Conservation (phyloP, 2,888 invertebrate species). For the Ennomos erosarius region DNA sequence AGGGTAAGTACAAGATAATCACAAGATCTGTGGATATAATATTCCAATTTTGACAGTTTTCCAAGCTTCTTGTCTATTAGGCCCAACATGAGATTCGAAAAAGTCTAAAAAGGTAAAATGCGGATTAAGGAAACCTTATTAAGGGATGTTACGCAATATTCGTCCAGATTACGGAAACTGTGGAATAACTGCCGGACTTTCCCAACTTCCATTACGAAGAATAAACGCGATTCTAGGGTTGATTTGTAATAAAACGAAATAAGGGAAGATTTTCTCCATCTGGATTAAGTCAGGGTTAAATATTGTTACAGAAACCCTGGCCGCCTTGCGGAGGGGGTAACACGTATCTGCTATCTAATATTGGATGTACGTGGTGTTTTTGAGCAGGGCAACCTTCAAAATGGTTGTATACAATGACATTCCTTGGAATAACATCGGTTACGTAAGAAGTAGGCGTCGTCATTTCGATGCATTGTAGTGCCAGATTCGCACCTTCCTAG, state of each 20-base stretch:
- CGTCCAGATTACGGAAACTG: slow-evolving; percentile 24
- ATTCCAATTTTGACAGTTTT: too few species aligned
- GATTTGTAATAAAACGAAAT: slow-evolving; percentile 31
- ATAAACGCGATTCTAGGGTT: slow-evolving; percentile 27
- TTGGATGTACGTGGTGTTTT: too few species aligned
- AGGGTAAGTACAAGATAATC: too few species aligned
- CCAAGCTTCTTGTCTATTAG: neutral
- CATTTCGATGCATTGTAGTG: too few species aligned
- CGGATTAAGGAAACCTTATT: slow-evolving; percentile 14
- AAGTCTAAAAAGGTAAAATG: slow-evolving; percentile 4
- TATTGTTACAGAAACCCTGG: slow-evolving; percentile 18
- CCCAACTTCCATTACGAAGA: slow-evolving; percentile 29
- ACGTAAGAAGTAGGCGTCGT: too few species aligned
- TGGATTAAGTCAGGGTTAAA: slow-evolving; percentile 27
- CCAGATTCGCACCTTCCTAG: too few species aligned
- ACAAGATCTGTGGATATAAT: too few species aligned
- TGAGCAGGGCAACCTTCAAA: too few species aligned
- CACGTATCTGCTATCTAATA: slow-evolving; percentile 10
- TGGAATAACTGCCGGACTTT: slow-evolving; percentile 25
- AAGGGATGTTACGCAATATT: slow-evolving; percentile 19
- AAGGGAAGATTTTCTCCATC: slow-evolving; percentile 21
- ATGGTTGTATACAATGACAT: too few species aligned
- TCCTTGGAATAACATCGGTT: too few species aligned
- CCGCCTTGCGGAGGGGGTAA: neutral
- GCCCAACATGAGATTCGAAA: neutral